Evolutionary conservation across 2,113 vertebrate species (phyloP), one percentile per base, ranked within the genome.

Genomic region (Trichomycterus rosablanca): DNA sequence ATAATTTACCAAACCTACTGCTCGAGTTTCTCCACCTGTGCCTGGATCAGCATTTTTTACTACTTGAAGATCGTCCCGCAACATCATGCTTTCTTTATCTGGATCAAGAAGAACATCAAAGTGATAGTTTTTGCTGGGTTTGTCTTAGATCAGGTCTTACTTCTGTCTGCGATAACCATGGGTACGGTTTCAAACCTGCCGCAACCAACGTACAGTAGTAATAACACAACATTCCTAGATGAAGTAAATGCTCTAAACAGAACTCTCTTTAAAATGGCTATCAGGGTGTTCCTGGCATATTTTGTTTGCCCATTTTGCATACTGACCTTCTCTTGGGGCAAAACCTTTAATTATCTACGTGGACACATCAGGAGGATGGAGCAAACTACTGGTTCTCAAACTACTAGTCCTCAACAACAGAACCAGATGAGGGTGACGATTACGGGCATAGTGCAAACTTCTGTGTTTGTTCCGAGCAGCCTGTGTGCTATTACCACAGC

Each of bases 1-100:
- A 18, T 62, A 10, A 40, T 53, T 18, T 57, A 61, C 3, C 46
- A 61, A 8, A 22, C 45, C 18, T 56, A 61, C 15, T 15, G 45
- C 20, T 43, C 61, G 11, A 51, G 39, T 50, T 63, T 71, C 23
- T 70, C 63, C 1, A 40, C 32, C 15, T 53, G 46, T 26, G 51
- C 63, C 20, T 74, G 72, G 68, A 67, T 74, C 49, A 74, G 70
- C 39, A 49, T 66, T 40, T 72, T 63, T 56, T 72, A 66, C 55
- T 37, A 66, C 59, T 28, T 46, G 35, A 69, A 62, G 16, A 72
- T 67, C 2, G 63, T 72, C 35, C 61, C 70, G 1, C 63, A 72
- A 18, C 55, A 46, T 11, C 18, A 6, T 5, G 12, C 45, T 1
- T 5, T 48, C 16, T 60, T 63, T 3, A 22, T 44, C 43, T 70